These are phyloP conservation scores for Felis chaus DNA, from an alignment of 2,113 vertebrate species.

Conservation along the genomic window DNA sequence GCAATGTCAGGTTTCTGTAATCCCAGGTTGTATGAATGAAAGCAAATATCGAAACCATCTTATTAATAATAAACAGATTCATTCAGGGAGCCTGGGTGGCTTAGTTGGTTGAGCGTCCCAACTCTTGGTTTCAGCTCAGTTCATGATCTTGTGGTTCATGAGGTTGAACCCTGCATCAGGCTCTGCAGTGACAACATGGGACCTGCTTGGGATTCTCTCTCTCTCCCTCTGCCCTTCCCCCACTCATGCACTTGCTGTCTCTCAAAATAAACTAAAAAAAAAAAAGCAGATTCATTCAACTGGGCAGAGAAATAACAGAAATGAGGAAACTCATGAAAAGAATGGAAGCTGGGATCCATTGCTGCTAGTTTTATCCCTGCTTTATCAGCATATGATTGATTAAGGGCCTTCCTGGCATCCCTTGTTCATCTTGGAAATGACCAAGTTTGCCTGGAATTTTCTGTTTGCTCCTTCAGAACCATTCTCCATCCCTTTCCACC, in stretches of 20 bases:
- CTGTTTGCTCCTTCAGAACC: neutral
- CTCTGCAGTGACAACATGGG: too few species aligned
- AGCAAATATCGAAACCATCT: neutral
- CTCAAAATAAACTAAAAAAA: too few species aligned
- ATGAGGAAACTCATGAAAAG: neutral
- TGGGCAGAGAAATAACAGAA: slow-evolving; percentile 11
- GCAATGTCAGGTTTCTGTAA: neutral
- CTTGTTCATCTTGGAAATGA: neutral
- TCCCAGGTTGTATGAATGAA: neutral
- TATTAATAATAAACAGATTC: neutral
- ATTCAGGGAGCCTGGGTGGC: neutral
- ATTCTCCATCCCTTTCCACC: neutral
- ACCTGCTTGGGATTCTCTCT: too few species aligned
- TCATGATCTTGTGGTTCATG: too few species aligned
- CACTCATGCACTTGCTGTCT: too few species aligned
- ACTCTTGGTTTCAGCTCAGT: too few species aligned
- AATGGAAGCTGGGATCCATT: neutral
- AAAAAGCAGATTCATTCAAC: neutral
- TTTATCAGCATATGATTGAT: neutral
- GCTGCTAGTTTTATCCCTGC: neutral
- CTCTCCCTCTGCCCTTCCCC: too few species aligned
- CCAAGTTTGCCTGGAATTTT: neutral
- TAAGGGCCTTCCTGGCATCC: neutral
- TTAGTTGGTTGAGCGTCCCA: too few species aligned
- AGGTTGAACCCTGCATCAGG: too few species aligned